phyloP scores from a whole-genome alignment of 2,888 invertebrate genomes.

The Nebria brevicollis region DNA sequence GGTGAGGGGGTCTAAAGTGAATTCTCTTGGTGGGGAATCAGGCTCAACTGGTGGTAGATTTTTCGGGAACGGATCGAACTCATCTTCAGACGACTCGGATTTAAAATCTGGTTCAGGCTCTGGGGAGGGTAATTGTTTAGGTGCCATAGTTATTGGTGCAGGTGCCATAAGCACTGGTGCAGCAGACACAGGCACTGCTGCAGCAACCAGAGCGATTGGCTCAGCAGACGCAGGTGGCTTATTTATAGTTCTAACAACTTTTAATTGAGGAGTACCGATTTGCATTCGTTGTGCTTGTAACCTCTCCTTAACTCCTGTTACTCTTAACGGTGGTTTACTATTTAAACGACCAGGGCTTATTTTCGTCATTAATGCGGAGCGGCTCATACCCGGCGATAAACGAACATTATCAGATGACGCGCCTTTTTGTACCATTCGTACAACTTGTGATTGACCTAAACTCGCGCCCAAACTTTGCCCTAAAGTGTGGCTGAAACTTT shows the following conservation, averaged over 20 bases:
- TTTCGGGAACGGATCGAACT: constrained; percentile 71
- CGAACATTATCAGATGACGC: constrained; percentile 6
- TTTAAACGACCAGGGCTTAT: constrained; percentile 21
- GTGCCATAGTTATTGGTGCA: background rate
- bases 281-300: constrained; percentile 34
- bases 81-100: constrained; percentile 70
- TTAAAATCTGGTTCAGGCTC: constrained; percentile 55
- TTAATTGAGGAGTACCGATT: constrained; percentile 39
- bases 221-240: constrained; percentile 15
- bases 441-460: constrained; percentile 62
- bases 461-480: constrained; percentile 62
- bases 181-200: constrained; percentile 39
- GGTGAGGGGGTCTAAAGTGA: constrained; percentile 77
- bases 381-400: constrained; percentile 46
- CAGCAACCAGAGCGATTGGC: constrained; percentile 29
- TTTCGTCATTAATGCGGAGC: constrained; percentile 29
- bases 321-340: constrained; percentile 47
- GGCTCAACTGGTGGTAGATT: constrained; percentile 67
- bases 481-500: background rate
- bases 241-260: constrained; percentile 30
- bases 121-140: constrained; percentile 33
- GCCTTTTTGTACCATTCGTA: constrained; percentile 61
- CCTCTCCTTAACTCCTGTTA: constrained; percentile 23
- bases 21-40: constrained; percentile 74
- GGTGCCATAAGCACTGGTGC: background rate